These are phyloP conservation scores for Chelidonichthys spinosus DNA, from an alignment of 2,797 vertebrate species.

Conservation along the genomic window DNA sequence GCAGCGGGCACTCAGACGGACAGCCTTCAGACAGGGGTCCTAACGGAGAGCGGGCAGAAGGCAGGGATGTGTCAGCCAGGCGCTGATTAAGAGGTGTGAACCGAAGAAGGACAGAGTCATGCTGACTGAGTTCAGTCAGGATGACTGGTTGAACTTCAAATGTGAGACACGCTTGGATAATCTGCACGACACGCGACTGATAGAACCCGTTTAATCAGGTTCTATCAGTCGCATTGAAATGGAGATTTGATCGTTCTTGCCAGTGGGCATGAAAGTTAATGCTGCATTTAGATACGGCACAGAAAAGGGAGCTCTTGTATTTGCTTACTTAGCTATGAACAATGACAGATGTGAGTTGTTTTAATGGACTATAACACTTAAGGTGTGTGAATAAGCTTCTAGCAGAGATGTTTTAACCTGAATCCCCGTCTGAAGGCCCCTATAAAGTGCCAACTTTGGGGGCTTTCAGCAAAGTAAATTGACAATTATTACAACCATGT, in stretches of 20 bases:
- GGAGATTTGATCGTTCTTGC: background rate
- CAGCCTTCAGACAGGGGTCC: constrained; percentile 45
- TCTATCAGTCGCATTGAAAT: background rate
- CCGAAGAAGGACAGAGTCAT: constrained; percentile 8
- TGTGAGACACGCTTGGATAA: background rate
- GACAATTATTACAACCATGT: background rate
- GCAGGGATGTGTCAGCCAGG: constrained; percentile 23
- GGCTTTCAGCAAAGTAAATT: background rate
- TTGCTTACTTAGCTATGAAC: background rate
- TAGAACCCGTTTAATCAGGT: background rate
- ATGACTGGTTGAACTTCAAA: background rate
- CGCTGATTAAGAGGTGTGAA: constrained; percentile 34
- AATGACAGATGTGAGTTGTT: background rate
- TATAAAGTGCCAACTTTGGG: background rate
- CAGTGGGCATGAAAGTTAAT: background rate
- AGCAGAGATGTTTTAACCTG: background rate
- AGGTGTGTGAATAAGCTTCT: background rate
- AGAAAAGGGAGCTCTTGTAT: background rate
- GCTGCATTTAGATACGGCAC: background rate
- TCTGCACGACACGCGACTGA: background rate
- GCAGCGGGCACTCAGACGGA: constrained; percentile 1
- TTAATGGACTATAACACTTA: background rate
- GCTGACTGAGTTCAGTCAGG: constrained; percentile 13
- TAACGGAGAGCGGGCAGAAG: constrained; percentile 18
- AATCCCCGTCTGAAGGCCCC: background rate